Conservation (phyloP, 2,888 invertebrate species). For the Agrotis segetum region DNA sequence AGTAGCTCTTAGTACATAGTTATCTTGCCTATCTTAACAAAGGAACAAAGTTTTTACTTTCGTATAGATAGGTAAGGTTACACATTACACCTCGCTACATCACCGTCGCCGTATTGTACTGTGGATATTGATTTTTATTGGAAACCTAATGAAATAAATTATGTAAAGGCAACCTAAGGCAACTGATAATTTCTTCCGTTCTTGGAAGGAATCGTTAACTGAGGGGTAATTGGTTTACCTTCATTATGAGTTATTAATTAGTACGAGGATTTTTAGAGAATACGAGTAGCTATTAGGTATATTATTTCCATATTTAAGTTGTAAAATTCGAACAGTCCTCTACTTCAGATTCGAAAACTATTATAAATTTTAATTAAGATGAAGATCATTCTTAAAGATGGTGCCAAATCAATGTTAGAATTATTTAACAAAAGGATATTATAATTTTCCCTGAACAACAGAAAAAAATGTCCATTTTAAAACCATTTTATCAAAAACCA, state of each 20-base stretch:
- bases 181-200: conserved; percentile 7
- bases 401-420: too few relatives aligned
- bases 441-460: too few relatives aligned
- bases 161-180: neutral
- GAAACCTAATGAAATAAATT: conserved; percentile 20
- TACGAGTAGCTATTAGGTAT: too few relatives aligned
- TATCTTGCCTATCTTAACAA: too few relatives aligned
- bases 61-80: conserved; percentile 34
- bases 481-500: neutral
- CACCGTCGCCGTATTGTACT: conserved; percentile 20
- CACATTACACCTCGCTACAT: conserved; percentile 36
- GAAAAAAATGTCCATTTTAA: neutral
- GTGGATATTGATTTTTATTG: conserved; percentile 41
- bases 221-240: neutral
- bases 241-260: neutral
- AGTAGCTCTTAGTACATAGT: too few relatives aligned
- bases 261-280: neutral
- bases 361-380: too few relatives aligned
- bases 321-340: too few relatives aligned
- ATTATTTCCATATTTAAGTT: too few relatives aligned
- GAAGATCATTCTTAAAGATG: too few relatives aligned
- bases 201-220: neutral
- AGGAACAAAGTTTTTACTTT: too few relatives aligned
- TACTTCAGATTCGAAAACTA: too few relatives aligned
- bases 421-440: too few relatives aligned